Base-by-base conservation (phyloP, 2,888 invertebrate species). In the Ariolimax columbianus region DNA sequence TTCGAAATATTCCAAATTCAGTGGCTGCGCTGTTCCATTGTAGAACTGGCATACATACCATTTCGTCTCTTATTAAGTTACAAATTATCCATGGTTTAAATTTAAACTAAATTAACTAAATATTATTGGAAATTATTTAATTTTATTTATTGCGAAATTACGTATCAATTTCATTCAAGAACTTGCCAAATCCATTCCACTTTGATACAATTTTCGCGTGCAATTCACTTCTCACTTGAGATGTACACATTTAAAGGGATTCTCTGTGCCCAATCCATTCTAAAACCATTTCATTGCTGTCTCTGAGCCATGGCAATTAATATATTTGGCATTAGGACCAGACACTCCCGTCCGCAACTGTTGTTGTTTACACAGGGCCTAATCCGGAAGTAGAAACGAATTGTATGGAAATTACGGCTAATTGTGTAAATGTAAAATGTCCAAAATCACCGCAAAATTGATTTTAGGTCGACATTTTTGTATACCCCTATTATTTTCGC, bases 301-400 rank as follows among this genome's bases (percentile, higher is more conserved):
- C 30, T 51, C 33, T 43, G 75, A 33, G 75, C 75, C 73, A 14
- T 33, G 75, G 75, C 26, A n/a, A 17, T 47, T 23, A 59, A 63
- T 26, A 11, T 38, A 59, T 38, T 78, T 78, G 63, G 59, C 59
- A 78, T 40, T 17, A 38, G 19, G 38, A 26, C 40, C 38, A 38
- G 26, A 2, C 38, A 7, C n/a, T 40, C n/a, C 4, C 59, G 63
- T 77, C 77, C 36, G 77, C 77, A 38, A 59, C 81, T 72, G 81
- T 81, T 55, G 81, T 81, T 81, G 81, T 81, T 81, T 70, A 81
- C 72, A 81, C 81, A 51, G n/a, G 40, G 26, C n/a, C 55, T 55
- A 33, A 72, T 33, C 81, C 81, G 81, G 81, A 81, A 81, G 81
- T 81, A n/a, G 51, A 47, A 79, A 63, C 78, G 19, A 43, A 70